These are phyloP conservation scores for Ochotona princeps DNA, from an alignment of 2,113 vertebrate species.

Conservation along the genomic window DNA sequence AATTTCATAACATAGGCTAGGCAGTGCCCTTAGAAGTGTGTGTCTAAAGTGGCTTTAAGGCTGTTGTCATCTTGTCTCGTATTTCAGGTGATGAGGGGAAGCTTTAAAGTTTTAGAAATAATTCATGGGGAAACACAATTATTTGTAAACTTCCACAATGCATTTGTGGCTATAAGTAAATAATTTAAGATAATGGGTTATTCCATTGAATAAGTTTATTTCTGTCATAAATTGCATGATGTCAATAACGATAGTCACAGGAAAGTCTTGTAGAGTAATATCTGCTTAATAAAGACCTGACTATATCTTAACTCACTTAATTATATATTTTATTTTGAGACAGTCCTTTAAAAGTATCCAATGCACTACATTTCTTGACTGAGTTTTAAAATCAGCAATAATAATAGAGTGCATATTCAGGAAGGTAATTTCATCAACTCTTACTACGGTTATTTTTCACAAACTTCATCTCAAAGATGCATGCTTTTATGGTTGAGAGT, in stretches of 20 bases:
- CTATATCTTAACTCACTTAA: not conserved
- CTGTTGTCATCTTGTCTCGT: conserved; percentile 29
- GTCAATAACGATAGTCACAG: not conserved
- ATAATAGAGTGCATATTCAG: not conserved
- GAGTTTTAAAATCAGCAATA: not conserved
- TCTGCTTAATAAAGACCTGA: not conserved
- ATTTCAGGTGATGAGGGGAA: not conserved
- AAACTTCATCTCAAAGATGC: conserved; percentile 27
- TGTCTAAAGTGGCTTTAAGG: conserved; percentile 1
- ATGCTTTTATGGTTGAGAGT: not conserved
- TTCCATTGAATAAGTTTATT: not conserved
- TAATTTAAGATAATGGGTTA: not conserved
- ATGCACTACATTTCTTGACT: not conserved
- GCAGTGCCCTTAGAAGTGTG: not conserved
- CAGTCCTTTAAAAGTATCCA: not conserved
- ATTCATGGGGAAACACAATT: not conserved
- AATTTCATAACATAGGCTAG: not conserved
- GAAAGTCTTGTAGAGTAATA: not conserved
- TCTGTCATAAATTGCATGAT: not conserved
- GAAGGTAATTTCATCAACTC: not conserved
- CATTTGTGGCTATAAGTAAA: not conserved
- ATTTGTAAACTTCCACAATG: not conserved
- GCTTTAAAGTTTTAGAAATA: not conserved
- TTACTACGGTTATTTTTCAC: not conserved
- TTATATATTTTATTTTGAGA: not conserved